Evolutionary conservation across 2,797 vertebrate genomes (phyloP).

Genomic region (Rhabdophis nuchalis): DNA sequence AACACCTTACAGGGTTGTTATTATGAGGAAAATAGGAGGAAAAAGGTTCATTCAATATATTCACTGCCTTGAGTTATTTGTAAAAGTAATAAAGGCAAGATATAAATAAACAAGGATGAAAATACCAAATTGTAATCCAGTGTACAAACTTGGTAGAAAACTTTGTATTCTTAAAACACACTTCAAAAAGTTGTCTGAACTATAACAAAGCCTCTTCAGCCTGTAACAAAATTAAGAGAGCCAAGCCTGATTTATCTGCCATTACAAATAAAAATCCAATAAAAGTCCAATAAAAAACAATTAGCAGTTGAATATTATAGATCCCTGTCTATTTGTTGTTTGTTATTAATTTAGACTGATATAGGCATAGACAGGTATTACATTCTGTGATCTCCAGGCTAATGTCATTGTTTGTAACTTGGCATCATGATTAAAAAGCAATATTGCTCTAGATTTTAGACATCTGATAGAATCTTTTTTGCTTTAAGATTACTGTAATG

Average conservation of each 20-base stretch:
- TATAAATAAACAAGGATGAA: background rate
- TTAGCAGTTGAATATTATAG: background rate
- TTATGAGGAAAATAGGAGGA: background rate
- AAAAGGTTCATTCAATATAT: background rate
- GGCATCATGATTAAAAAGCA: background rate
- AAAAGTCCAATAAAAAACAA: background rate
- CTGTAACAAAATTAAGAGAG: background rate
- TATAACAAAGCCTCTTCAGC: background rate
- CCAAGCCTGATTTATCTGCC: background rate
- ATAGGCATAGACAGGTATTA: background rate
- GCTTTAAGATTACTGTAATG: background rate
- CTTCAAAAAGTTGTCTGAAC: background rate
- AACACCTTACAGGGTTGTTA: too few species aligned
- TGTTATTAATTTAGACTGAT: background rate
- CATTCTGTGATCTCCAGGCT: background rate
- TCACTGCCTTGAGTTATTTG: background rate
- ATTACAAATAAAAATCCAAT: background rate
- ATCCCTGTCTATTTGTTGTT: background rate
- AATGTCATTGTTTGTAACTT: background rate
- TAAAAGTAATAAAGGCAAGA: background rate
- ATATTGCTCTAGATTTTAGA: background rate
- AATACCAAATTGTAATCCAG: background rate
- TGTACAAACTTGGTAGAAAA: background rate
- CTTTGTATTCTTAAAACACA: background rate
- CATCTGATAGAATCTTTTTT: background rate